A percentile compares a stretch with the other conserved stretches of the same genome.
These are phyloP conservation scores for Meda fulgida DNA, from an alignment of 2,797 vertebrate genomes.

Conservation along the genomic window DNA sequence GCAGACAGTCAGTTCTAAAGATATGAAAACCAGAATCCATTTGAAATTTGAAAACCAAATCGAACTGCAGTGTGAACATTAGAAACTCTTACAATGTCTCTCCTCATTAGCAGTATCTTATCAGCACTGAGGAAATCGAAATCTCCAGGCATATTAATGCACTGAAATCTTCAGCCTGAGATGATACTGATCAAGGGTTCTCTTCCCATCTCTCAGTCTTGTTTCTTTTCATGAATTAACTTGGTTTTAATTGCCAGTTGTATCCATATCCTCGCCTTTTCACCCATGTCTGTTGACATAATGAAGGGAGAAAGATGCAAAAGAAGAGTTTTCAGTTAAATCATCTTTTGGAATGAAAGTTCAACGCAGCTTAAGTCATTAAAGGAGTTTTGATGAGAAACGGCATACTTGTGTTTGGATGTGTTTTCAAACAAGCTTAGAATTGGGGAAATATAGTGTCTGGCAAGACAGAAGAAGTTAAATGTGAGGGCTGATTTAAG, in stretches of 20 bases:
- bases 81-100: background rate
- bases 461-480: slow-evolving; percentile 12
- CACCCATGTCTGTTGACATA: slow-evolving; percentile 23
- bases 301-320: slow-evolving; percentile 11
- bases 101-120: background rate
- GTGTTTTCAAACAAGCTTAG: background rate
- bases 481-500: slow-evolving; percentile 17
- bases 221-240: slow-evolving; percentile 14
- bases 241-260: slow-evolving; percentile 23
- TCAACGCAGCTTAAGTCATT: slow-evolving; percentile 19
- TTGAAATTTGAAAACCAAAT: background rate
- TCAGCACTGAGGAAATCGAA: background rate
- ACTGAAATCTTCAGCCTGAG: background rate
- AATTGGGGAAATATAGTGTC: background rate
- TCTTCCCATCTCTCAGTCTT: background rate
- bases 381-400: slow-evolving; percentile 19
- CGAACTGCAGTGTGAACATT: background rate
- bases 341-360: slow-evolving; percentile 25
- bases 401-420: background rate
- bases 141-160: slow-evolving; percentile 23
- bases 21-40: background rate
- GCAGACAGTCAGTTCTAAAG: slow-evolving; percentile 7
- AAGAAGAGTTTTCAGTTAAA: background rate
- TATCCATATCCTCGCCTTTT: background rate
- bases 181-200: slow-evolving; percentile 24